Evolutionary conservation across 2,888 invertebrate species (phyloP), one percentile per base, ranked within the genome.

Genomic region (Caprella mutica): DNA sequence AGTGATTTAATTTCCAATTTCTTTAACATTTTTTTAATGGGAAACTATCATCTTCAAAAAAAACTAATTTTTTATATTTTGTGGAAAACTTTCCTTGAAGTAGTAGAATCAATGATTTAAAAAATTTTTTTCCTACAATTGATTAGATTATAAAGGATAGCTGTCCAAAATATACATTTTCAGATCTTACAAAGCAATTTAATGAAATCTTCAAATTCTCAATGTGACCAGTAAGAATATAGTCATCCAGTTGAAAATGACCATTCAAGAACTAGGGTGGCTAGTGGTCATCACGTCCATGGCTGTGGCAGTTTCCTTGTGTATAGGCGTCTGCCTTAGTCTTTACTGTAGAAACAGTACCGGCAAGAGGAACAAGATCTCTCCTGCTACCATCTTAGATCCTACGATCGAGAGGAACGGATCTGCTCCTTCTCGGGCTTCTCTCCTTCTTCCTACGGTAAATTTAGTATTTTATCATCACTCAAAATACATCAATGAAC

Each of bases 321-420:
- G 44, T 14, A 17, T 44, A 27, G 44, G 44, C 26, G 27, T 44
- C 44, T 44, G 44, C 44, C 19, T 44, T 1, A 27, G 26, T n/a
- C 44, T 44, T 5, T 44, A 27, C 26, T 44, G 44, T 23, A 21
- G 44, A 27, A n/a, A n/a, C n/a, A n/a, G n/a, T n/a, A n/a, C n/a
- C n/a, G n/a, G n/a, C n/a, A n/a, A n/a, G n/a, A n/a, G n/a, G n/a
- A 24, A 24, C 44, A 44, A 44, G 44, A 44, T 44, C 26, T 24
- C 44, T 5, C 44, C 44, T 1, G 48, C 30, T 21, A 48, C 48
- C 17, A 8, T 48, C 19, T 30, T 48, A 9, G 29, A 48, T 26
- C 48, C 48, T n/a, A 17, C 26, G 8, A 21, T 30, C 30, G 48
- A 48, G 30, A 48, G 30, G 30, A 48, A 27, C 30, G 48, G 48